Base-by-base conservation (phyloP, 2,113 vertebrate genomes). In the Aphyosemion australe region DNA sequence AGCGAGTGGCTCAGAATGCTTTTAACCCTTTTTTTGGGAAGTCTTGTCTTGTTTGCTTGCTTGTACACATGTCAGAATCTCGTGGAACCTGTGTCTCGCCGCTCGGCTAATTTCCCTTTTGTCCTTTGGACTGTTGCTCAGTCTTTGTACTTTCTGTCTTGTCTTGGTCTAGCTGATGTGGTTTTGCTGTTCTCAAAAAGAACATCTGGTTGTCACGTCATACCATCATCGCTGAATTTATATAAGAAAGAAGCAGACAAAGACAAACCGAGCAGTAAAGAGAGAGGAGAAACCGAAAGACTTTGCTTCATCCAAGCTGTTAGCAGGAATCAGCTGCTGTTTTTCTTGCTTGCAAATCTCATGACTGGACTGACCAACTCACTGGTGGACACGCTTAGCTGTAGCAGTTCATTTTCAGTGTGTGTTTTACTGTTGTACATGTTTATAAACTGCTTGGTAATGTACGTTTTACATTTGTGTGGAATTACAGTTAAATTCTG, bases 331-430 rank as follows among this genome's bases (percentile, higher is more conserved):
- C 96, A 98, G 53, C 74, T 99, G 56, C 26, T 94, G 0, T 98
- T 95, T 80, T 99, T 99, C 87, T 81, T 99, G 80, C 80, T 97
- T 0, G 94, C 95, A 2, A 99, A 99, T 58, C 1, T 98, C 47
- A 90, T 94, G 88, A 99, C 97, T 11, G 97, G 96, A 54, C 21
- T 94, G 32, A 93, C 94, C 70, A 99, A 99, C 78, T 78, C 94
- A 8, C 51, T 86, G 1, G 42, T 98, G 20, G 93, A 99, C 74
- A 99, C 97, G 0, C 72, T 99, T 12, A 92, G 87, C 63, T 92
- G 93, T 73, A 87, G 74, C 73, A 56, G 81, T 51, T 72, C 55
- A 0, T 82, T 92, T 80, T 89, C 94, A 0, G 87, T 98, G 5
- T 87, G 79, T 80, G 57, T 95, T 61, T 82, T 99, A 21, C 66